Conservation (phyloP, 53 echinoderm and acorn worm genomes). For the Glandiceps talaboti region DNA sequence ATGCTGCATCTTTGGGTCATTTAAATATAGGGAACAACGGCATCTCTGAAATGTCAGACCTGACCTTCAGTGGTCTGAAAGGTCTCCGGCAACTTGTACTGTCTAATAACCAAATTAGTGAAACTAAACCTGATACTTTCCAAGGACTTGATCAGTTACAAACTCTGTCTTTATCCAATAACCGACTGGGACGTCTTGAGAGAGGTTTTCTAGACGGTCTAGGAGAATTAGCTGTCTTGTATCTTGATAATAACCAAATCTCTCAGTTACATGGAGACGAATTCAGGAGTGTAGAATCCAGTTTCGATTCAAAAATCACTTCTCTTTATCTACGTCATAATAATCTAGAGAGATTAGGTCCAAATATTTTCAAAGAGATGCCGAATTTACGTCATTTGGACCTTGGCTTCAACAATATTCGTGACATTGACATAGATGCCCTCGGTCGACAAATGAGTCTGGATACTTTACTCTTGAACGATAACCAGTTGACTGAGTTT, state of each 20-base stretch:
- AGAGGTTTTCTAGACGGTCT: background rate
- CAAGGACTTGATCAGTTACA: conserved; percentile 13
- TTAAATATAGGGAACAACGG: conserved; percentile 13
- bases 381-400: conserved; percentile 9
- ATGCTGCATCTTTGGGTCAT: background rate
- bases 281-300: background rate
- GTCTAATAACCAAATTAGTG: conserved; percentile 12
- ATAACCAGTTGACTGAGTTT: conserved; percentile 4
- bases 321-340: conserved; percentile 20
- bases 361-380: conserved; percentile 12
- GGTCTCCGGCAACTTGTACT: conserved; percentile 11
- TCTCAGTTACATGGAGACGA: background rate
- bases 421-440: conserved; percentile 5
- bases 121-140: background rate
- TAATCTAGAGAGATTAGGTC: background rate
- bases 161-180: conserved; percentile 16
- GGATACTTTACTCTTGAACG: conserved; percentile 5
- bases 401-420: conserved; percentile 7
- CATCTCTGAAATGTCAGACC: conserved; percentile 2
- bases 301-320: background rate
- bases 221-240: background rate
- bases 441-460: background rate
- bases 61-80: conserved; percentile 7
- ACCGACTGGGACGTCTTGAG: background rate
- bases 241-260: background rate